Base-by-base conservation (phyloP, 2,888 invertebrate genomes). In the Caenorhabditis plicata region DNA sequence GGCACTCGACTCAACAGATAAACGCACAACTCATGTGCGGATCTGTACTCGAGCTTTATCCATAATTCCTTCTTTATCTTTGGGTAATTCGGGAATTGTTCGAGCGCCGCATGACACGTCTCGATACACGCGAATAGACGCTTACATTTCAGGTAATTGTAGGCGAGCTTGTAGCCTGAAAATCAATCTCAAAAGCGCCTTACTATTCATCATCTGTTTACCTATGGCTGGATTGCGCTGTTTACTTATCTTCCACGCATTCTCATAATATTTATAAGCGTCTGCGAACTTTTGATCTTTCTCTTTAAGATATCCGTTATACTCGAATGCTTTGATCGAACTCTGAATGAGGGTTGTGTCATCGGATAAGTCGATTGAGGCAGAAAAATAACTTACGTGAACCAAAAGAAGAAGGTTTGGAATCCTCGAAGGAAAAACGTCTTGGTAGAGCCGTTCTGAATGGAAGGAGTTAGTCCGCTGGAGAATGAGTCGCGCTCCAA, bases 1-100 rank as follows among this genome's bases (percentile, higher is more conserved):
- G n/a, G n/a, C n/a, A n/a, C n/a, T n/a, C n/a, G n/a, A n/a, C n/a
- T n/a, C n/a, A n/a, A n/a, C n/a, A n/a, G n/a, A n/a, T n/a, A n/a
- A n/a, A n/a, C n/a, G n/a, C n/a, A n/a, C n/a, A 29, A 41, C 36
- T 53, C 36, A 57, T 9, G 61, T 64, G 23, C 64, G 39, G 5
- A 69, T 58, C 22, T 20, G 47, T 31, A 36, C 49, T 23, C 85
- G 73, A 0, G 85, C 84, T 69, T 95, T 95, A 69, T 95, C 94
- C 65, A 95, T 84, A 71, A 96, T 90, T 96, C 95, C 81, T 92
- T 93, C 68, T 87, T 88, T 41, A 96, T 89, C 75, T 90, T 89
- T 0, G 91, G 89, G 82, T 92, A 94, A 64, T 92, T 90, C 0
- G 93, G 91, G 54, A 68, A 55, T 17, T 56, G 44, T 13, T 52